phyloP scores from a whole-genome alignment of 1,140 invertebrate species.

The Drosophila paulistorum region DNA sequence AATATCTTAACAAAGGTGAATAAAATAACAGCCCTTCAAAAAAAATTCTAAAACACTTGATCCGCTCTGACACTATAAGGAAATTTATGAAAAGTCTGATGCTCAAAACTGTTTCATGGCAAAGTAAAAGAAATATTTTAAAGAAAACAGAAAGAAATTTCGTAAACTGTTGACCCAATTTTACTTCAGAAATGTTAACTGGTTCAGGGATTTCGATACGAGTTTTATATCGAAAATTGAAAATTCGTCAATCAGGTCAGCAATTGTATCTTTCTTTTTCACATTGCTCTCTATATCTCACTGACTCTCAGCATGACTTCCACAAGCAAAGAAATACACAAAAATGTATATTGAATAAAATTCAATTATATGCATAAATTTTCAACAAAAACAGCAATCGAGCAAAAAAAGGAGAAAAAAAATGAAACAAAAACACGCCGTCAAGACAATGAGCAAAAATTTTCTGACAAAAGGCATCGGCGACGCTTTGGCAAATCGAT shows the following conservation, averaged over 20 bases:
- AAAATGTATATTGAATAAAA: constrained; percentile 37
- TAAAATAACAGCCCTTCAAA: too few relatives aligned
- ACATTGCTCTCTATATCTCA: constrained; percentile 18
- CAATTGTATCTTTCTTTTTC: constrained; percentile 30
- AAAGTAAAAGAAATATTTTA: too few relatives aligned
- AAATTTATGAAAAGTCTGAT: too few relatives aligned
- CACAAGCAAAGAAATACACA: constrained; percentile 24
- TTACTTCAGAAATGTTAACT: neutral
- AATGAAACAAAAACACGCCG: constrained; percentile 7
- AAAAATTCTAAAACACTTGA: too few relatives aligned
- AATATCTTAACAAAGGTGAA: too few relatives aligned
- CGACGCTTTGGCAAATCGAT: constrained; percentile 68
- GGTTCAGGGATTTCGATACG: neutral
- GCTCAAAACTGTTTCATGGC: too few relatives aligned
- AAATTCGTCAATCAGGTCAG: constrained; percentile 45
- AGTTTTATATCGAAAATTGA: neutral
- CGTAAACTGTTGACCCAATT: too few relatives aligned
- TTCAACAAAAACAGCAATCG: constrained; percentile 23
- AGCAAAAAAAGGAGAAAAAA: constrained; percentile 24
- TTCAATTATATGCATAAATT: constrained; percentile 65
- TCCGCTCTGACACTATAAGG: too few relatives aligned
- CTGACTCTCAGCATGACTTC: constrained; percentile 68
- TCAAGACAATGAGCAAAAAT: constrained; percentile 11
- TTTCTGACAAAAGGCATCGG: constrained; percentile 24
- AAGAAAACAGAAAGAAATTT: too few relatives aligned